Base-by-base conservation (phyloP, 2,888 invertebrate species). In the Agrochola macilenta region DNA sequence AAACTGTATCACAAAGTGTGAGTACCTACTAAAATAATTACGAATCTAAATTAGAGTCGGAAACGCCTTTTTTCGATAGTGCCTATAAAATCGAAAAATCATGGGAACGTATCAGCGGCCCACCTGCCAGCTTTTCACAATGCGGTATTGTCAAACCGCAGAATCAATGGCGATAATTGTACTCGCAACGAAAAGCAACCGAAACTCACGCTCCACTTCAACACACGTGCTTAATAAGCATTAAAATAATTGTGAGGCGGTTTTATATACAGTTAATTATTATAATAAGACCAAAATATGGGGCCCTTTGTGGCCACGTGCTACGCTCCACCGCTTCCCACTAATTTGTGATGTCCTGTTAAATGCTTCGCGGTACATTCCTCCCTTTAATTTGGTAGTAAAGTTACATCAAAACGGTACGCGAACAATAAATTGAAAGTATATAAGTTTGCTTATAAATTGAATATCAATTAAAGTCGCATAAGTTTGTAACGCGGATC, bases 121-220 rank as follows among this genome's bases (percentile, higher is more conserved):
- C 73, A 95, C 95, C 95, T 95, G 95, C 87, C 83, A 71, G 72
- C 79, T 82, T 90, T 92, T 85, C 88, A 87, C 87, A 81, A 76
- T 78, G 76, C 87, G 88, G 89, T 86, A 82, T 88, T 69, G 83
- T 82, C 71, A 83, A 87, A 96, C 96, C 96, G 81, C 96, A 95
- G 94, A 95, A 94, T 96, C 95, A 96, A 96, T 96, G 94, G 96
- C 92, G 96, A 96, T 96, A 96, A 96, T 96, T 94, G 93, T 83
- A 88, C 81, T 87, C 90, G 92, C 92, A 93, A 94, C 92, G 90
- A 89, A 90, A 90, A 92, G 88, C 89, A 92, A 93, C 93, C 92
- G 91, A 94, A 94, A 92, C 90, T 91, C 92, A 90, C 91, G 93
- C 91, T 92, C 90, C 92, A 93, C 91, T 92, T 91, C 77, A 85